phyloP scores from a whole-genome alignment of 2,888 invertebrate genomes.

The Drosophila mercatorum region DNA sequence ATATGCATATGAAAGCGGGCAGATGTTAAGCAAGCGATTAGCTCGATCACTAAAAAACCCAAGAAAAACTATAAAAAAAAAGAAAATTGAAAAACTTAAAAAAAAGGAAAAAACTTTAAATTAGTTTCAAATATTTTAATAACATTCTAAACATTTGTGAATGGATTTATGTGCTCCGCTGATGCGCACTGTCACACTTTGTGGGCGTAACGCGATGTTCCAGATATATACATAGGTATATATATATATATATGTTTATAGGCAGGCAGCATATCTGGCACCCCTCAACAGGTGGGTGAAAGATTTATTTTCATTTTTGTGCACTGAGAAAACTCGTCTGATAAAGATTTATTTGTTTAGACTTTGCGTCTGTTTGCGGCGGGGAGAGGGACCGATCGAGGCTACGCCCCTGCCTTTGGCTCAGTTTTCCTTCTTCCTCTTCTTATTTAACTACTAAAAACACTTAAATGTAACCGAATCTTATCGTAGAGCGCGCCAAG shows the following conservation, averaged over 20 bases:
- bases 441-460: constrained; percentile 5
- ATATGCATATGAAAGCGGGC: constrained; percentile 34
- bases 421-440: not conserved
- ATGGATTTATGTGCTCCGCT: constrained; percentile 76
- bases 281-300: constrained; percentile 69
- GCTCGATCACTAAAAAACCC: constrained; percentile 43
- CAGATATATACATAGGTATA: constrained; percentile 8
- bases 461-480: constrained; percentile 18
- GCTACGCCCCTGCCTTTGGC: not conserved
- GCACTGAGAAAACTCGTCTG: constrained; percentile 28
- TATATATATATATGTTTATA: not conserved
- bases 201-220: constrained; percentile 62
- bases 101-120: constrained; percentile 53
- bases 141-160: constrained; percentile 82
- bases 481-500: constrained; percentile 49
- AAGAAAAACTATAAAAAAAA: constrained; percentile 36
- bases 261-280: constrained; percentile 1
- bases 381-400: not conserved
- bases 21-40: constrained; percentile 70
- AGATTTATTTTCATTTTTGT: constrained; percentile 69
- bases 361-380: constrained; percentile 49
- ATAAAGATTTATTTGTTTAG: constrained; percentile 79
- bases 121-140: constrained; percentile 81
- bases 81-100: constrained; percentile 49
- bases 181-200: constrained; percentile 73